Evolutionary conservation across 1,140 invertebrate genomes (phyloP).

Genomic region (Sarcophaga peregrina): DNA sequence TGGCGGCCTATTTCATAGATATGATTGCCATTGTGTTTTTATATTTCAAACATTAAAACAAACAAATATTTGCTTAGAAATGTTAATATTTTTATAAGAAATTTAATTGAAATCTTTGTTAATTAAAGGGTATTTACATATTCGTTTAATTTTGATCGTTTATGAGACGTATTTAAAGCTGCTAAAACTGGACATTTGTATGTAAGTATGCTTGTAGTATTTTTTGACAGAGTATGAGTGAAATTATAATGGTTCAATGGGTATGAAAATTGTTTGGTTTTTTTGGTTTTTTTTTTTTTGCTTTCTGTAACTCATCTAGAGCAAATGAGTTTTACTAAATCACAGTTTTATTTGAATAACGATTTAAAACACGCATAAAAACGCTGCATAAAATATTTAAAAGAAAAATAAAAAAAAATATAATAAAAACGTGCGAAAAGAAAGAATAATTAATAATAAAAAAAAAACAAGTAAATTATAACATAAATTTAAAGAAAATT

Average conservation of each 20-base stretch:
- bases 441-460: background rate
- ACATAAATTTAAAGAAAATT: no score
- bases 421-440: background rate
- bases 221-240: no score
- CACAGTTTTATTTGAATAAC: slow-evolving; percentile 29
- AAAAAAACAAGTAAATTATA: background rate
- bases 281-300: background rate
- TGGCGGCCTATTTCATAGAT: no score
- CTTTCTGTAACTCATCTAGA: slow-evolving; percentile 21
- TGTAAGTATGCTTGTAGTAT: background rate
- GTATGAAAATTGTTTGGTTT: background rate
- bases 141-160: background rate
- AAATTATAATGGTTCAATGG: slow-evolving; percentile 13
- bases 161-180: background rate
- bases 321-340: slow-evolving; percentile 28
- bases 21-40: no score
- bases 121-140: background rate
- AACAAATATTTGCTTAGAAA: no score
- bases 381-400: background rate
- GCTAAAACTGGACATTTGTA: background rate
- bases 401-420: slow-evolving; percentile 4
- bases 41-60: no score
- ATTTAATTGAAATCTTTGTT: no score
- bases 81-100: no score
- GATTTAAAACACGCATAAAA: slow-evolving; percentile 28